A percentile compares a stretch with the other conserved stretches of the same genome.
These are phyloP conservation scores for Cerceris rybyensis DNA, from an alignment of 2,888 invertebrate genomes.

Conservation along the genomic window DNA sequence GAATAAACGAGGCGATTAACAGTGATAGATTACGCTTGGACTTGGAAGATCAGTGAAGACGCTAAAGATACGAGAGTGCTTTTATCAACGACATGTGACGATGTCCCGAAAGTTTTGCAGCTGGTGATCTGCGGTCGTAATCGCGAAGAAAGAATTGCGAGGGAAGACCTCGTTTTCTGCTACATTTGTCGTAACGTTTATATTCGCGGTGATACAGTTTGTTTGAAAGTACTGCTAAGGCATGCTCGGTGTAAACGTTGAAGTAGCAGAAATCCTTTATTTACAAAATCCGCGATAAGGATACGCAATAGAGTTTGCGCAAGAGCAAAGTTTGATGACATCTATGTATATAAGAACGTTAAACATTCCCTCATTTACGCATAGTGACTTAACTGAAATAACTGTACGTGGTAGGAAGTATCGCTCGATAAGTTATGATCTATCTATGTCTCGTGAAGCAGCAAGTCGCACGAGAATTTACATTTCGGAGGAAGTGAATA, in stretches of 20 bases:
- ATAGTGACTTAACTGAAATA: conserved; percentile 58
- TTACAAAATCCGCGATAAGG: background rate
- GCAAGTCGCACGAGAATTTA: conserved; percentile 9
- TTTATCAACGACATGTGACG: background rate
- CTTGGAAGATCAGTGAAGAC: no score
- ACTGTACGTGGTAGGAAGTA: conserved; percentile 16
- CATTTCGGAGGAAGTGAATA: conserved; percentile 18
- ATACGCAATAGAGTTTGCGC: background rate
- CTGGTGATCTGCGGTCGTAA: no score
- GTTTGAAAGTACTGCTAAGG: no score
- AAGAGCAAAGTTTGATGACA: conserved; percentile 26
- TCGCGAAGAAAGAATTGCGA: no score
- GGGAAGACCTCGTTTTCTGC: no score
- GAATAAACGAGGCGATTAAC: background rate
- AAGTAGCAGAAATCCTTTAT: background rate
- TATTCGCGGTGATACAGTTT: no score
- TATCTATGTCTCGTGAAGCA: background rate
- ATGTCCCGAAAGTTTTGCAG: no score
- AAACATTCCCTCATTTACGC: conserved; percentile 60
- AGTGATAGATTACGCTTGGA: no score
- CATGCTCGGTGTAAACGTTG: background rate
- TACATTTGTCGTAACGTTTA: no score
- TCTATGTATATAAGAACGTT: conserved; percentile 43
- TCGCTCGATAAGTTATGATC: background rate
- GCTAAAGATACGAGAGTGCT: background rate